Base-by-base conservation (phyloP, 2,888 invertebrate genomes). In the Willowsia nigromaculata region DNA sequence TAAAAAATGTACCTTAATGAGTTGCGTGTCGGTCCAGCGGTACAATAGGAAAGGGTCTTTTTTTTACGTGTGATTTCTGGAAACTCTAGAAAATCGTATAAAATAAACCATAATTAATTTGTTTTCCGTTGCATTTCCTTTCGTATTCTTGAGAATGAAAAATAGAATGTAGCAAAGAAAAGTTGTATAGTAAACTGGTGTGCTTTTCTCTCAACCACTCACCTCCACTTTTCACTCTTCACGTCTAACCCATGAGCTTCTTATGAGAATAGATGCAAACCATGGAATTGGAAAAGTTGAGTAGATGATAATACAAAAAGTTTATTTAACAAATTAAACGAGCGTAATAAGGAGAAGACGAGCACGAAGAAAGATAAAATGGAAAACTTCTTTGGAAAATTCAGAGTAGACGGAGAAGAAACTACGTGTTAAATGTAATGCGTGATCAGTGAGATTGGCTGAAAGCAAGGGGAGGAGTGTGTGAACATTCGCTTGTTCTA, bases 61-160 rank as follows among this genome's bases (percentile, higher is more conserved):
- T 65, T 30, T 59, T 68, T 25, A 43, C 43, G 4, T 71, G 25
- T 43, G 22, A 13, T 59, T 25, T 59, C 59, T 59, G 7, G 47
- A 47, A 25, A 47, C 33, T 50, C 30, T 76, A 50, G 53, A 18
- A 78, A 53, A 53, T 78, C 59, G 40, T 81, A 40, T 59, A 56
- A 56, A 81, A 62, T 62, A 81, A 78, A 78, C 78, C 53, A 71
- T 82, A 62, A 82, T 82, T 82, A 84, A 71, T 74, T 84, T 53
- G 37, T 84, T 56, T 71, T 56, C 84, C 71, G 59, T 53, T 84
- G 74, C 84, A 84, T 40, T 71, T 84, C 71, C 71, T 71, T 40
- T 71, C 43, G 25, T 71, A 40, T 43, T 71, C 43, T 22, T 3
- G 71, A 25, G 71, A 27, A 40, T 1, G 40, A 40, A 47, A 47